Percentiles rank a stretch among this genome's conserved stretches.
Conservation (phyloP, 2,113 vertebrate genomes). For the Dendropsophus ebraccatus region DNA sequence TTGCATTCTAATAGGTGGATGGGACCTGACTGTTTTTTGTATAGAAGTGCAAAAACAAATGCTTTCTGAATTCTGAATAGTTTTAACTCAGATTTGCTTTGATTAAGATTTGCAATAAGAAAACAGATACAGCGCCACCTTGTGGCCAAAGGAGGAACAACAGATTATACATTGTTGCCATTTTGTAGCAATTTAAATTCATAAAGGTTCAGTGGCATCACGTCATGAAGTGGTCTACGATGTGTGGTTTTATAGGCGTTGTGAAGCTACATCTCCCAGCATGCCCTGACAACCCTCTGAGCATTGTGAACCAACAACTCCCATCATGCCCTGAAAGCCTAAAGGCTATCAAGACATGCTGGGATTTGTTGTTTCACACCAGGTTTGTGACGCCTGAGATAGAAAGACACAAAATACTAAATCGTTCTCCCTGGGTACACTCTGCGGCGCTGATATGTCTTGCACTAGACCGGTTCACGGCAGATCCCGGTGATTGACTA, state of each 20-base stretch:
- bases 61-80: too few relatives aligned
- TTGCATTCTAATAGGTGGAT: not conserved
- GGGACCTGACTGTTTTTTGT: too few relatives aligned
- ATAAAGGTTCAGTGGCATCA: too few relatives aligned
- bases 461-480: not conserved
- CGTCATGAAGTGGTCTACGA: too few relatives aligned
- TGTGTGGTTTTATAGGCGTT: too few relatives aligned
- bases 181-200: not conserved
- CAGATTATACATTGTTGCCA: not conserved
- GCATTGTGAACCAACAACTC: too few relatives aligned
- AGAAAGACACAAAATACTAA: not conserved
- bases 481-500: slow-evolving; percentile 28
- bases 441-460: not conserved
- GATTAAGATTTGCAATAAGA: too few relatives aligned
- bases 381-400: too few relatives aligned
- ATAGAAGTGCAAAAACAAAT: not conserved
- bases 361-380: not conserved
- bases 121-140: not conserved
- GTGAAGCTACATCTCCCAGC: too few relatives aligned
- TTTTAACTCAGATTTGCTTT: too few relatives aligned
- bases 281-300: too few relatives aligned
- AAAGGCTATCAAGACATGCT: not conserved
- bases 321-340: too few relatives aligned
- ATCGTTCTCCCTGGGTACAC: not conserved
- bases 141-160: not conserved